Base-by-base conservation (phyloP, 2,888 invertebrate species). In the Arctia plantaginis region DNA sequence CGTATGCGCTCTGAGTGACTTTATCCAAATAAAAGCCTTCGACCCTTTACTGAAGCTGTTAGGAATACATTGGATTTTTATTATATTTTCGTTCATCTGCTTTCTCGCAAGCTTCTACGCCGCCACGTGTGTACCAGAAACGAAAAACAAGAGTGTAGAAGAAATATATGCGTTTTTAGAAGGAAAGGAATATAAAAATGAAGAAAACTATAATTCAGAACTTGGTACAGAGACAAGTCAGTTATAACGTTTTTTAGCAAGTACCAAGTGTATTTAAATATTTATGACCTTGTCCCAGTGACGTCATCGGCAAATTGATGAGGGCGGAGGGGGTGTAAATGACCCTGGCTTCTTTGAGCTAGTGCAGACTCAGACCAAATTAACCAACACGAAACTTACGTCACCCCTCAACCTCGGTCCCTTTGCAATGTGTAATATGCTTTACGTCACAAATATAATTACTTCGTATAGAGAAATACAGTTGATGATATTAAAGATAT, bases 1-100 rank as follows among this genome's bases (percentile, higher is more conserved):
- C 64, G 88, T 92, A 1, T 93, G 93, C 72, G 94, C 94, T 0
- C 89, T 94, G 67, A 95, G 95, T 75, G 95, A 95, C 87, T 95
- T 95, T 87, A 86, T 94, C 0, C 95, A 95, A 80, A 93, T 93
- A 1, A 95, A 95, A 76, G 94, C 94, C 0, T 95, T 94, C 84
- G 95, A 95, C 77, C 95, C 95, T 0, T 88, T 95, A 0, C 89
- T 93, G 4, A 95, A 95, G 80, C 88, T 94, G 0, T 86, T 95
- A 0, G 95, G 95, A 7, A 95, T 95, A 75, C 95, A 95, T 76
- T 95, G 95, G 95, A 94, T 95, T 12, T 95, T 95, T 89, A 93
- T 95, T 27, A 88, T 95, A 82, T 95, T 95, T 86, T 94, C 95
- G 0, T 47, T 89, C 0, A 91, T 95, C 6, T 95, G 95, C 84